phyloP scores from a whole-genome alignment of 1,140 invertebrate genomes.

The Bombus difficillimus region DNA sequence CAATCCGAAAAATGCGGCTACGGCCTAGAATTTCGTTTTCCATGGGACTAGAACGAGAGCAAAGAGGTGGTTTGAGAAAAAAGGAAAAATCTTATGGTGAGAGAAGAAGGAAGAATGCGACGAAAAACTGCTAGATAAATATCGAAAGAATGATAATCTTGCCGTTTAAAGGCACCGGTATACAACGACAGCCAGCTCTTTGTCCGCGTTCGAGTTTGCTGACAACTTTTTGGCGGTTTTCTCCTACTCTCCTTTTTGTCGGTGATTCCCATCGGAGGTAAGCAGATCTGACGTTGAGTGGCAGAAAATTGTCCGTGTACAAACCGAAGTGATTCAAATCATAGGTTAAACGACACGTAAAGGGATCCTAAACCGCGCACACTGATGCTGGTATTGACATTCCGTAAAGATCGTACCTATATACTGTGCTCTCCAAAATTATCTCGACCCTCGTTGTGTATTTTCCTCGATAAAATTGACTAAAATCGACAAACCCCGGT shows the following conservation, averaged over 20 bases:
- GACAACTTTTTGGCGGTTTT: slow-evolving; percentile 66
- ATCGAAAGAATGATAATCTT: slow-evolving; percentile 77
- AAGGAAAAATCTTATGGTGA: neutral
- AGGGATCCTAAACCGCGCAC: slow-evolving; percentile 30
- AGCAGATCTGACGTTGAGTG: slow-evolving; percentile 71
- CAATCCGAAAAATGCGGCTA: slow-evolving; percentile 65
- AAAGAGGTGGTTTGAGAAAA: neutral
- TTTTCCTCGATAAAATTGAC: neutral
- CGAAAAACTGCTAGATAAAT: slow-evolving; percentile 76
- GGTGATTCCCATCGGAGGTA: slow-evolving; percentile 35
- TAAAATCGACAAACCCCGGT: neutral
- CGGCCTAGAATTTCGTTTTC: slow-evolving; percentile 58
- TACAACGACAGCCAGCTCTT: slow-evolving; percentile 47
- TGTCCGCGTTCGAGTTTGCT: slow-evolving; percentile 63
- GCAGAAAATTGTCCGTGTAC: slow-evolving; percentile 70
- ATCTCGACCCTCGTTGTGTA: neutral
- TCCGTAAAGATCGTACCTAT: slow-evolving; percentile 5
- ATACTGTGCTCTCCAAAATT: neutral
- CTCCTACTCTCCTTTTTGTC: slow-evolving; percentile 22
- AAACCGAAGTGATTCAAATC: slow-evolving; percentile 52
- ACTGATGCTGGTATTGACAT: neutral
- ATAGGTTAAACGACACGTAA: slow-evolving; percentile 57
- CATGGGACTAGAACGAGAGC: slow-evolving; percentile 50
- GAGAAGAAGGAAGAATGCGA: slow-evolving; percentile 27
- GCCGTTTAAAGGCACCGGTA: slow-evolving; percentile 57